Base-by-base conservation (phyloP, 2,113 vertebrate genomes). In the Calyptommatus sinebrachiatus region DNA sequence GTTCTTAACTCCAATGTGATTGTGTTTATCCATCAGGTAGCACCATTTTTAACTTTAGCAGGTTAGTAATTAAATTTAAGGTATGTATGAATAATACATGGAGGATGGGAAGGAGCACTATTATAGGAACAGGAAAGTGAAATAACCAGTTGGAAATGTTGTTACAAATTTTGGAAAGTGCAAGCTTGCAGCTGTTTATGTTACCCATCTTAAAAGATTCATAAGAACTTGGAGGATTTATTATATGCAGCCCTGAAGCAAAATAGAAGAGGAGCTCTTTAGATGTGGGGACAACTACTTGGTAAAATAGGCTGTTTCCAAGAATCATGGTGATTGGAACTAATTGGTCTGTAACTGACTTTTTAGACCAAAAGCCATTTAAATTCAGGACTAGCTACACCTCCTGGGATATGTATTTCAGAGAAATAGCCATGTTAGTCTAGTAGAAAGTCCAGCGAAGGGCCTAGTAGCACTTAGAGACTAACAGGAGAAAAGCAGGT, bases 51-150 rank as follows among this genome's bases (percentile, higher is more conserved):
- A 93, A 91, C 89, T 90, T 92, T 88, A 89, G 88, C 83, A 76
- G 28, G 61, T 46, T 91, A 85, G 87, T 94, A 91, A 92, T 94
- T 93, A 93, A 93, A 93, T 93, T 91, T 92, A 94, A 94, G 89
- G 75, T 91, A 89, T 79, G 74, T 78, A 91, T 93, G 89, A 94
- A 92, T 93, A 92, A 93, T 92, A 92, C 85, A 93, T 92, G 24
- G 73, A 10, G 74, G 89, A 89, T 85, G 61, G 89, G 92, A 92
- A 60, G 73, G 78, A 77, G 48, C 77, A 86, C 85, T 89, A 91
- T 89, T 87, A 41, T 4, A 80, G 78, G 85, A 76, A 85, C 79
- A 87, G 87, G 90, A 71, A 87, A 89, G 76, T 45, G 72, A 91
- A 92, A 89, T 73, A 91, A 90, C 82, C 87, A 87, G 84, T 91